These are phyloP conservation scores for Deroplatys truncata DNA, from an alignment of 2,888 invertebrate genomes.

Conservation along the genomic window DNA sequence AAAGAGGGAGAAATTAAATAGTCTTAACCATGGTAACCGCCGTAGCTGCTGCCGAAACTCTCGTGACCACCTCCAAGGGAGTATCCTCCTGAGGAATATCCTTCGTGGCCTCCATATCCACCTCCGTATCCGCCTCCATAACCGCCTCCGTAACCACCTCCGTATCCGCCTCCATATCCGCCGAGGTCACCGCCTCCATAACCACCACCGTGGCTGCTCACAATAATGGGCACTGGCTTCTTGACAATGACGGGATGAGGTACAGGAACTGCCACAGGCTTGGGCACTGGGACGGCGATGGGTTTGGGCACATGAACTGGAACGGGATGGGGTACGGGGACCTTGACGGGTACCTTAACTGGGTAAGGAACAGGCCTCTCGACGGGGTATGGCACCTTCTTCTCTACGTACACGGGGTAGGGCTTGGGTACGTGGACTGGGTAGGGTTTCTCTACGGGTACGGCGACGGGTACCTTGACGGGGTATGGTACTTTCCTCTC, in stretches of 20 bases:
- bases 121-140: background rate
- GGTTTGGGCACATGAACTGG: conserved; percentile 34
- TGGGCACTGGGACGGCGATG: conserved; percentile 38
- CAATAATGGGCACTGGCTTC: conserved; percentile 6
- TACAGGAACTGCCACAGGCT: conserved; percentile 12
- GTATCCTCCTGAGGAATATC: background rate
- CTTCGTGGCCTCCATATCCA: conserved; percentile 7
- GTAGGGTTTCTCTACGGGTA: conserved; percentile 43
- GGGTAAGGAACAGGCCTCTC: conserved; percentile 24
- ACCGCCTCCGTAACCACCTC: background rate
- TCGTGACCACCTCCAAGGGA: background rate
- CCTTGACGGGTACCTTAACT: conserved; percentile 56
- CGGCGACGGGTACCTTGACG: conserved; percentile 49
- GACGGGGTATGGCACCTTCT: conserved; percentile 47
- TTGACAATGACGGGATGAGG: conserved; percentile 7
- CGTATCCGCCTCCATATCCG: conserved; percentile 21
- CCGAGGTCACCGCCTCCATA: conserved; percentile 35
- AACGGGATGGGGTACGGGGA: conserved; percentile 52
- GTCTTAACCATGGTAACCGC: background rate
- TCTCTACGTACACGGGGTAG: conserved; percentile 34
- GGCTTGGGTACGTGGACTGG: conserved; percentile 55
- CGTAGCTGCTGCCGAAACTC: conserved; percentile 19
- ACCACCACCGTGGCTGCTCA: background rate
- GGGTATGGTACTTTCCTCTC: conserved; percentile 42
- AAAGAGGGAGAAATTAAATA: too few relatives aligned